A percentile compares a stretch with the other conserved stretches of the same genome.
Evolutionary conservation across 2,797 vertebrate species (phyloP).

Genomic region (Syngnathus rostellatus): DNA sequence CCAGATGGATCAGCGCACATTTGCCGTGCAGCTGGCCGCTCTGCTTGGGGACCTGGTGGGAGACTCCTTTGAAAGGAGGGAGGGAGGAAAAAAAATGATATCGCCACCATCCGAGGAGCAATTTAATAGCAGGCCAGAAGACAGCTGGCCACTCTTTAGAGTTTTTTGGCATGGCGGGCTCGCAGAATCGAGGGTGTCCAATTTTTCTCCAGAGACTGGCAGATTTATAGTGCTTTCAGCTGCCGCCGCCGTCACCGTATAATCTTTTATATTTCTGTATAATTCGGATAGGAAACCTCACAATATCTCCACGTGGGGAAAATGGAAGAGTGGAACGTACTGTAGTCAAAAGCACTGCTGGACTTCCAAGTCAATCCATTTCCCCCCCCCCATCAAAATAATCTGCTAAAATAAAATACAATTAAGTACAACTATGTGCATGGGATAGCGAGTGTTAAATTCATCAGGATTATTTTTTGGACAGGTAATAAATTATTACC

Average conservation of each 20-base stretch:
- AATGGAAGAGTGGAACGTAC: constrained; percentile 14
- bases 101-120: constrained; percentile 76
- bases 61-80: constrained; percentile 80
- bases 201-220: constrained; percentile 71
- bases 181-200: constrained; percentile 73
- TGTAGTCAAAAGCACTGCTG: not conserved
- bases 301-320: constrained; percentile 18
- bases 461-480: too few relatives aligned
- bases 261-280: constrained; percentile 56
- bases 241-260: constrained; percentile 65
- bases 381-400: not conserved
- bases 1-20: constrained; percentile 88
- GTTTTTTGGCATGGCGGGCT: constrained; percentile 76
- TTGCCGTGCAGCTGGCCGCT: constrained; percentile 95
- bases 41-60: constrained; percentile 93
- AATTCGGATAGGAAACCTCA: constrained; percentile 38
- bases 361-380: not conserved
- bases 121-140: constrained; percentile 78
- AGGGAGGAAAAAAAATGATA: constrained; percentile 70
- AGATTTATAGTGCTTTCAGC: constrained; percentile 72
- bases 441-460: too few relatives aligned
- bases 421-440: too few relatives aligned
- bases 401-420: not conserved
- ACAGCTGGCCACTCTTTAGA: constrained; percentile 78
- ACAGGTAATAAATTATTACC: too few relatives aligned